Evolutionary conservation across 1,140 invertebrate species (phyloP).

Genomic region (Brachionus asplanchnoidis): DNA sequence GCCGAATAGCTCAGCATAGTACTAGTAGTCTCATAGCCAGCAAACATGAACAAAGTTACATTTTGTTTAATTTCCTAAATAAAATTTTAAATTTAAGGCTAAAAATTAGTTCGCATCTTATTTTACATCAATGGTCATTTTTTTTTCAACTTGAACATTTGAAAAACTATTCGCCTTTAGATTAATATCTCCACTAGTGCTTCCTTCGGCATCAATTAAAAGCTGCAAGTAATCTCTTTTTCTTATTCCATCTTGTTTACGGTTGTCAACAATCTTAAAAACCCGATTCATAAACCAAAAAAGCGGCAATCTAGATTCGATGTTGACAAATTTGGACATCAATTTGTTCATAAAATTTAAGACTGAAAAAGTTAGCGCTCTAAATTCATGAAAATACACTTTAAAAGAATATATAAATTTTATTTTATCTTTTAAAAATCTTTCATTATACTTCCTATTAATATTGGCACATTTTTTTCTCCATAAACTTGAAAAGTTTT

Average conservation of each 20-base stretch:
- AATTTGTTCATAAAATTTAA: not conserved
- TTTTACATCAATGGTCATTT: slow-evolving; percentile 9
- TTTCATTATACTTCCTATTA: not conserved
- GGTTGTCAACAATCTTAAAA: not conserved
- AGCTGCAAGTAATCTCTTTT: slow-evolving; percentile 33
- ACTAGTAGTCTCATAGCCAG: slow-evolving; percentile 58
- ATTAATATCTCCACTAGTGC: slow-evolving; percentile 14
- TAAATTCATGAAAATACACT: slow-evolving; percentile 35
- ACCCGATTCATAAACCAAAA: slow-evolving; percentile 9
- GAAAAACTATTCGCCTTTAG: not conserved
- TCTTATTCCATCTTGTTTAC: not conserved
- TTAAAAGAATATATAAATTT: not conserved
- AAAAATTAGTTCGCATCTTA: not conserved
- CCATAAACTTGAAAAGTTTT: not conserved
- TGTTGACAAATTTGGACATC: not conserved
- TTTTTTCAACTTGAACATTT: not conserved
- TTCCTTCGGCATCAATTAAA: slow-evolving; percentile 11
- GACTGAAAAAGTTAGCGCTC: not conserved
- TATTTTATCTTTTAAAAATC: not conserved
- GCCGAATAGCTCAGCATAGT: slow-evolving; percentile 56
- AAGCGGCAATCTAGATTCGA: not conserved
- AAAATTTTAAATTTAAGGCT: not conserved
- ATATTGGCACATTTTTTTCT: not conserved
- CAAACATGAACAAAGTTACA: slow-evolving; percentile 51
- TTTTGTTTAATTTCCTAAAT: slow-evolving; percentile 49